Evolutionary conservation across 2,888 invertebrate genomes (phyloP), one percentile per base, ranked within the genome.

Genomic region (Eustalomyia histrio): DNA sequence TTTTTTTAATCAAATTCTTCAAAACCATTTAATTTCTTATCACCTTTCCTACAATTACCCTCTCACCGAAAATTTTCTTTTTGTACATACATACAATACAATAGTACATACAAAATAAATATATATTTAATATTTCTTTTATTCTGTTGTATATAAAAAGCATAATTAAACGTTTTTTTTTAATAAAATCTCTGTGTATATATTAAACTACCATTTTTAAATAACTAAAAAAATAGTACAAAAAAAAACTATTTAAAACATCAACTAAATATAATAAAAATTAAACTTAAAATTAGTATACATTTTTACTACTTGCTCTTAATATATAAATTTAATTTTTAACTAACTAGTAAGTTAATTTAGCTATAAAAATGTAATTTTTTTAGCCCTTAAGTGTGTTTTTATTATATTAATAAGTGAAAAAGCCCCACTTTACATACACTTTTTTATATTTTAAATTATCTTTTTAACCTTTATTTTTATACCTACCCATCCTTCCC

Each of bases 341-440:
- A 24, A 57, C 14, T 16, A 57, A 63, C 4, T n/a, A 14, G n/a
- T 52, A 69, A 72, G 58, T 78, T 78, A 73, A 29, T 60, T 60
- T 73, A 72, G 57, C 16, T 67, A 71, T 8, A 43, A 24, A 69
- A 61, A 39, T 9, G 17, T 0, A 16, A 16, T 18, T 57, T 16
- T 29, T 52, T 47, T 75, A 75, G 68, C 50, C 17, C 18, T 16
- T 72, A 73, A 78, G 78, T 57, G 55, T 78, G 72, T 61, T 78
- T 78, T 78, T 78, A 78, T 78, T 78, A 73, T 67, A 78, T 73
- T 67, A 78, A 67, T 78, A 78, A 67, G 67, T 35, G 50, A n/a
- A 67, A 18, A 58, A 35, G 16, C 67, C 64, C 63, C 29, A 7
- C 29, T 57, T n/a, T 57, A 57, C 0, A 57, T 29, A 29, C 35